These are phyloP conservation scores for Pseudobourletiella spinata DNA, from an alignment of 1,140 invertebrate genomes.

Conservation along the genomic window DNA sequence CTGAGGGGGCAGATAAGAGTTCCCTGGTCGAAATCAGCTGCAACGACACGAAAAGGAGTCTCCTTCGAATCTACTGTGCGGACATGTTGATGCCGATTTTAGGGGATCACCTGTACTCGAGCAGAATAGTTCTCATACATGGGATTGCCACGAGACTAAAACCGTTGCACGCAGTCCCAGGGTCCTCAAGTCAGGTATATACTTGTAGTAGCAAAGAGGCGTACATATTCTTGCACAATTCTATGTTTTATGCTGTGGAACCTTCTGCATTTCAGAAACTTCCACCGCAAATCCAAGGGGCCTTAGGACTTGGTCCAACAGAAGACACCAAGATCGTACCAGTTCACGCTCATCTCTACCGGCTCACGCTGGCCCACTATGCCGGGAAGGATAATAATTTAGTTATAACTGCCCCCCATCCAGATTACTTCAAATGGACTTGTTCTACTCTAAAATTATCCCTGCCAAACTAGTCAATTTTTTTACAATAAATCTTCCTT, in stretches of 20 bases:
- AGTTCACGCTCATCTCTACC: constrained; percentile 41
- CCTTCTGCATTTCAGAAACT: constrained; percentile 25
- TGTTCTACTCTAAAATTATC: constrained; percentile 36
- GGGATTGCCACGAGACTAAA: constrained; percentile 39
- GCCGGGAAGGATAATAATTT: constrained; percentile 31
- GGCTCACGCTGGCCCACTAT: constrained; percentile 36
- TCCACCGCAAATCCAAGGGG: constrained; percentile 30
- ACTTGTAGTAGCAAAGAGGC: background rate
- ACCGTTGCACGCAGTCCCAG: constrained; percentile 37
- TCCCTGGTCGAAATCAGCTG: constrained; percentile 41
- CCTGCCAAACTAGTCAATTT: constrained; percentile 10
- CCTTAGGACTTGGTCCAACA: background rate
- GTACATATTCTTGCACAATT: background rate
- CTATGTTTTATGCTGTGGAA: no score
- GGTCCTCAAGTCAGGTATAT: constrained; percentile 25
- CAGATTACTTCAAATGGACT: constrained; percentile 42
- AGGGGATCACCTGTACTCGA: constrained; percentile 43
- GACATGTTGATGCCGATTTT: constrained; percentile 42
- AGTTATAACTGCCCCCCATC: constrained; percentile 40
- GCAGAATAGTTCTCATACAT: constrained; percentile 40
- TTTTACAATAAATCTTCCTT: background rate
- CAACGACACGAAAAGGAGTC: constrained; percentile 39
- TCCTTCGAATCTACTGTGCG: constrained; percentile 42
- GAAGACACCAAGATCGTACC: constrained; percentile 40
- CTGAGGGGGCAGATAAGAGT: constrained; percentile 37